These are phyloP conservation scores for Carassius carassius DNA, from an alignment of 2,113 vertebrate species.

Conservation along the genomic window DNA sequence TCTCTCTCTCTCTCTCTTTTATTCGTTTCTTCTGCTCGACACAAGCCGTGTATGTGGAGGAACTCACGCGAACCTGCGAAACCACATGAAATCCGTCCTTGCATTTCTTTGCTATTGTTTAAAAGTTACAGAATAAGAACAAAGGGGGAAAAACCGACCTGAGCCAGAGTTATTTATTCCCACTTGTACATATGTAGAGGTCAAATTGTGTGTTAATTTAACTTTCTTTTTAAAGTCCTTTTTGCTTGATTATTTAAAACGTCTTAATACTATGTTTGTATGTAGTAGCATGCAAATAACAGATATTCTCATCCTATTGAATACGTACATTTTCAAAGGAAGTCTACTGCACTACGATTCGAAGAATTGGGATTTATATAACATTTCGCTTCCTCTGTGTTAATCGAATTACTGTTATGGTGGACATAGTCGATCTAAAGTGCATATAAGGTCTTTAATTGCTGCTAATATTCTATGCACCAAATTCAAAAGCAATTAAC, in stretches of 20 bases:
- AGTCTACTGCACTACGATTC: constrained; percentile 85
- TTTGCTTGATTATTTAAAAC: constrained; percentile 82
- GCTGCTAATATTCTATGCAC: constrained; percentile 90
- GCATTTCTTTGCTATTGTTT: constrained; percentile 69
- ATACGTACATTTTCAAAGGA: constrained; percentile 76
- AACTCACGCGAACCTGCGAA: constrained; percentile 51
- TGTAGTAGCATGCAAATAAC: constrained; percentile 93
- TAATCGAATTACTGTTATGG: constrained; percentile 72
- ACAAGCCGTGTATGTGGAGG: constrained; percentile 27
- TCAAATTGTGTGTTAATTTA: constrained; percentile 67
- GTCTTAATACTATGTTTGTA: constrained; percentile 92
- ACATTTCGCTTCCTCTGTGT: constrained; percentile 76
- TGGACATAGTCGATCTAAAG: constrained; percentile 59
- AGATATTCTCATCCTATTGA: constrained; percentile 78
- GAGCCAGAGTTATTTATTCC: constrained; percentile 82
- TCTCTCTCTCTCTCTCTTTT: not conserved
- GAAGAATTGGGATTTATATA: constrained; percentile 68
- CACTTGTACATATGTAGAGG: constrained; percentile 82
- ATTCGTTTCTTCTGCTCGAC: constrained; percentile 38
- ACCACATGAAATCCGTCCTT: constrained; percentile 66
- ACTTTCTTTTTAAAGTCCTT: constrained; percentile 66
- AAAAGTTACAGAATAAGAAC: constrained; percentile 58
- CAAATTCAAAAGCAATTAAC: constrained; percentile 68
- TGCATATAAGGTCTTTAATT: constrained; percentile 76
- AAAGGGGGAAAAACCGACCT: constrained; percentile 65